phyloP scores from a whole-genome alignment of 2,113 vertebrate species.

The Rhinoderma darwinii region DNA sequence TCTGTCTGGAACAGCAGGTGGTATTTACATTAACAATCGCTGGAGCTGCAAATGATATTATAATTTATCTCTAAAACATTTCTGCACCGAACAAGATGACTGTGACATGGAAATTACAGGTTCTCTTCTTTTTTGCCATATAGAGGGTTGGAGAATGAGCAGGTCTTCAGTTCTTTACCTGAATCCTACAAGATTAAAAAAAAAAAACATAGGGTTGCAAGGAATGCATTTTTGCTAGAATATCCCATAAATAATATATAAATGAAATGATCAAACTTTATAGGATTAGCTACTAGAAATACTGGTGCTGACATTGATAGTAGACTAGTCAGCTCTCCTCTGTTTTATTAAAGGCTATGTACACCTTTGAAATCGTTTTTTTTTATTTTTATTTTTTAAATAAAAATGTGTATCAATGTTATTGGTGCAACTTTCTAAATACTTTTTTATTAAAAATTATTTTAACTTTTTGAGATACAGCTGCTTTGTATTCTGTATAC shows the following conservation, averaged over 20 bases:
- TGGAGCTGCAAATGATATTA: conserved; percentile 26
- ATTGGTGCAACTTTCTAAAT: no score
- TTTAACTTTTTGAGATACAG: no score
- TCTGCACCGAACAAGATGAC: neutral
- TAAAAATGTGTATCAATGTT: no score
- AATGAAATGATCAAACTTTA: neutral
- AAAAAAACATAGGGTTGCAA: conserved; percentile 4
- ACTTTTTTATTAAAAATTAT: no score
- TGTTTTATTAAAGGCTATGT: no score
- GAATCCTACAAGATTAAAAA: conserved; percentile 27
- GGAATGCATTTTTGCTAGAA: neutral
- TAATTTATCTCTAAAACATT: conserved; percentile 42
- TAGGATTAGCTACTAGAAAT: neutral
- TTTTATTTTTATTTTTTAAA: no score
- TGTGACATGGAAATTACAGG: conserved; percentile 41
- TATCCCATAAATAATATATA: neutral
- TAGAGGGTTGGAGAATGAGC: conserved; percentile 38
- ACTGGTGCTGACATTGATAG: neutral
- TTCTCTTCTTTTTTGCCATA: conserved; percentile 39
- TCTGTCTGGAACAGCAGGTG: conserved; percentile 13
- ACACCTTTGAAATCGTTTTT: no score
- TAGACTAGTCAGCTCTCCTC: neutral
- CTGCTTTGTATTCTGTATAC: no score
- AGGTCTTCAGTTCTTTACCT: neutral
- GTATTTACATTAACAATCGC: conserved; percentile 45